Percentiles rank a stretch among this genome's conserved stretches.
Conservation (phyloP, 2,113 vertebrate species). For the Trichechus manatus region DNA sequence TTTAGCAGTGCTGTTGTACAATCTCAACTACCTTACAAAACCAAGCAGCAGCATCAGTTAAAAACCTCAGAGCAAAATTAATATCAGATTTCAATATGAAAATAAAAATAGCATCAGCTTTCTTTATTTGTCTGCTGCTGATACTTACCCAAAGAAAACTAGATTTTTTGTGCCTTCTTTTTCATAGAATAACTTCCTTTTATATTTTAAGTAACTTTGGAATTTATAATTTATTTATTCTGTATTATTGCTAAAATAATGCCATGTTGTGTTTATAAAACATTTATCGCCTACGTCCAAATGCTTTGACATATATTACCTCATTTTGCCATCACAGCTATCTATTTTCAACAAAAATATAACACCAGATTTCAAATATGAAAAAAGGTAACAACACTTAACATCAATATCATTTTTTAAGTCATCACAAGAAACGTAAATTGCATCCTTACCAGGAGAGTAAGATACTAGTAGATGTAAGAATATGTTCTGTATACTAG, state of each 20-base stretch:
- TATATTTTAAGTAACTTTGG: neutral
- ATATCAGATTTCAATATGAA: neutral
- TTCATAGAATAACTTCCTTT: neutral
- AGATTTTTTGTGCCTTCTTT: neutral
- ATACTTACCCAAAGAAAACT: neutral
- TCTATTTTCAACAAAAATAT: neutral
- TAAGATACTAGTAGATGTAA: neutral
- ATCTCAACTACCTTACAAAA: neutral
- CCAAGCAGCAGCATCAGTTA: neutral
- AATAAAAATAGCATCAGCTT: neutral
- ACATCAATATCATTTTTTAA: neutral
- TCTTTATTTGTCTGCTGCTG: neutral
- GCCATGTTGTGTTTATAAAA: slow-evolving; percentile 3
- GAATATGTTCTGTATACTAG: neutral
- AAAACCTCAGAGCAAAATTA: slow-evolving; percentile 40
- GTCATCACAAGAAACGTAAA: neutral
- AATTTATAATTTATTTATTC: slow-evolving; percentile 8
- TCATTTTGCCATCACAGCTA: neutral
- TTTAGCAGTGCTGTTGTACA: neutral
- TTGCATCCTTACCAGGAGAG: neutral
- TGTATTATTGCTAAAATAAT: slow-evolving; percentile 15
- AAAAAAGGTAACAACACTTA: neutral
- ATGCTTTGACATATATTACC: neutral
- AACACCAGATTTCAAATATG: slow-evolving; percentile 12
- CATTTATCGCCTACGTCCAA: neutral